Base-by-base conservation (phyloP, 23 tunicate genomes). In the Botrylloides violaceus region DNA sequence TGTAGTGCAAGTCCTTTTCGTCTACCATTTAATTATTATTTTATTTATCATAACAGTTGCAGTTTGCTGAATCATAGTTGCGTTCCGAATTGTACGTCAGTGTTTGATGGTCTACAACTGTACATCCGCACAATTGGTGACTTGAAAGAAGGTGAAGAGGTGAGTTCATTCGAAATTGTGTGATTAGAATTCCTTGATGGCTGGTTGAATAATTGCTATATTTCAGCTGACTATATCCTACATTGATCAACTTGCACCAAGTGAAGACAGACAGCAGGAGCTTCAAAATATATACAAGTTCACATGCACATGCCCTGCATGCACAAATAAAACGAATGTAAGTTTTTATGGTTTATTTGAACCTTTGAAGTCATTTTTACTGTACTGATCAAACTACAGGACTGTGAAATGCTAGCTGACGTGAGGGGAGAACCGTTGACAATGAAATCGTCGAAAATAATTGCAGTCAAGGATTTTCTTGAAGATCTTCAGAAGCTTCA, bases 31-130 rank as follows among this genome's bases (percentile, higher is more conserved):
- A 12, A 47, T 47, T 12, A 3, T 29, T 62, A 27, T 7, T 26
- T 29, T 4, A 3, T 36, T 2, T 47, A 2, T 58, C 32, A 24
- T 49, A 43, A 23, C 78, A 85, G 84, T 79, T 85, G 94, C 84
- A 85, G 94, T 70, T 34, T 85, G 32, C 36, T 85, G 22, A 85
- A 85, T 61, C 94, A 85, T 70, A 85, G 94, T 48, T 85, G 94
- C 49, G 81, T 39, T 24, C 94, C 94, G 3, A 85, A 85, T 59
- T 85, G 94, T 50, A 79, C 79, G 30, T 83, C 76, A 5, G 94
- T 81, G 32, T 85, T 85, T 70, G 77, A 85, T 34, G 34, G 59
- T 15, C 23, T 66, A 34, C 38, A 48, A 43, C 30, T 85, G 32
- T 75, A 85, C 39, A 61, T 85, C 9, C 36, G 94, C 66, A 63